A percentile compares a stretch with the other conserved stretches of the same genome.
phyloP scores from a whole-genome alignment of 2,888 invertebrate species.

The Drosophila gaucha region DNA sequence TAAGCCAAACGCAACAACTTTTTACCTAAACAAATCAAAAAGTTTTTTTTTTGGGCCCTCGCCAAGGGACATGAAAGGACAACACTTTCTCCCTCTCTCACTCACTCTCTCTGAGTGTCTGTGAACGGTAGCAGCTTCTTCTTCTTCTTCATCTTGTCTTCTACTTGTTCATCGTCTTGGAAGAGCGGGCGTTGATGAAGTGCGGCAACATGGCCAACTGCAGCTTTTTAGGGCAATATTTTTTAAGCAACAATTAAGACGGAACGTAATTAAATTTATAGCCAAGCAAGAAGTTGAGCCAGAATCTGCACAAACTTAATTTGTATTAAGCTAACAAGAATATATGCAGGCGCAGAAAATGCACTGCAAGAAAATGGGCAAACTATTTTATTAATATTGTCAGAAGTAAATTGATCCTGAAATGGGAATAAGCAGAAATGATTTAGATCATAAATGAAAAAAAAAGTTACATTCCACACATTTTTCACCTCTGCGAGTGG shows the following conservation, averaged over 20 bases:
- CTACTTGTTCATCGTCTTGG: conserved; percentile 22
- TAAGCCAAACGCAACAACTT: conserved; percentile 61
- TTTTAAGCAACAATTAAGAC: conserved; percentile 42
- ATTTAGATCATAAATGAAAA: too few relatives aligned
- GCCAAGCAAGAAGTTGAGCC: background rate
- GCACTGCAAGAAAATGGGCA: too few relatives aligned
- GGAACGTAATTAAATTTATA: conserved; percentile 34
- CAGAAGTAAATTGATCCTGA: too few relatives aligned
- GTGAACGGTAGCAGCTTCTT: background rate
- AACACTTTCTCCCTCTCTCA: conserved; percentile 26
- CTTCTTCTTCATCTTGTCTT: conserved; percentile 7
- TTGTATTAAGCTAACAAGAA: background rate
- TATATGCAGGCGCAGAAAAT: too few relatives aligned
- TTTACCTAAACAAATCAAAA: conserved; percentile 67
- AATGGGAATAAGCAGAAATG: background rate
- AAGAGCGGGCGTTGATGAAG: conserved; percentile 39
- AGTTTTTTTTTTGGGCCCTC: conserved; percentile 40
- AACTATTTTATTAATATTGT: too few relatives aligned
- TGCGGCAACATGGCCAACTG: conserved; percentile 48
- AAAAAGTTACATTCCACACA: background rate
- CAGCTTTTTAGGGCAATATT: conserved; percentile 44
- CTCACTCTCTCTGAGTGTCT: background rate
- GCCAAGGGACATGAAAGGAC: conserved; percentile 57
- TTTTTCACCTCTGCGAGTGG: background rate
- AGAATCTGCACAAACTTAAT: conserved; percentile 1